Base-by-base conservation (phyloP, 2,797 vertebrate species). In the Champsocephalus gunnari region DNA sequence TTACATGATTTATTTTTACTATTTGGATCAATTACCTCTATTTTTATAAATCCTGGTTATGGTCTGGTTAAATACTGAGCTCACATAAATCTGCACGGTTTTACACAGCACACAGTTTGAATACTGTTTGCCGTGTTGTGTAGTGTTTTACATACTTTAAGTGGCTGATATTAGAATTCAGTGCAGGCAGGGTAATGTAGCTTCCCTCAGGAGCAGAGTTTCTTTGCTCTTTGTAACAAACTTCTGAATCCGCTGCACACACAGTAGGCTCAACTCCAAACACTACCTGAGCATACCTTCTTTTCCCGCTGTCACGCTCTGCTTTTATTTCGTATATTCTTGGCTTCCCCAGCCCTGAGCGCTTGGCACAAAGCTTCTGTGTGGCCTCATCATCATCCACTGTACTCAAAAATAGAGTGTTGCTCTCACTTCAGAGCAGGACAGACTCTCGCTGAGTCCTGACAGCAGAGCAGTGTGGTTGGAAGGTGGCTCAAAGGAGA, bases 251-350 rank as follows among this genome's bases (percentile, higher is more conserved):
- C 3, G 60, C 73, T 65, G 75, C 86, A 85, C 85, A 76, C 79
- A 85, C 77, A 76, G 73, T 66, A 59, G 82, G 72, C 79, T 85
- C 62, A 1, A 83, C 88, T 89, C 89, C 86, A 87, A 92, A 89
- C 89, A 89, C 88, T 74, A 91, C 83, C 87, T 77, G 86, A 77
- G 89, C 85, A 56, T 49, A 73, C 72, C 56, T 86, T 83, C 76
- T 86, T 80, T 85, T 87, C 79, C 81, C 57, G 62, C 86, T 92
- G 91, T 90, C 87, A 87, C 73, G 60, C 79, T 81, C 66, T 69
- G 80, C 86, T 92, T 90, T 92, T 76, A 88, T 88, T 86, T 78
- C 11, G 80, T 79, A 28, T 91, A 92, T 91, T 90, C 87, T 87
- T 73, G 85, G 88, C 90, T 88, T 81, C 71, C 82, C 70, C 88